A percentile compares a stretch with the other conserved stretches of the same genome.
Conservation (phyloP, 1,140 invertebrate genomes). For the Drosophila guanche region DNA sequence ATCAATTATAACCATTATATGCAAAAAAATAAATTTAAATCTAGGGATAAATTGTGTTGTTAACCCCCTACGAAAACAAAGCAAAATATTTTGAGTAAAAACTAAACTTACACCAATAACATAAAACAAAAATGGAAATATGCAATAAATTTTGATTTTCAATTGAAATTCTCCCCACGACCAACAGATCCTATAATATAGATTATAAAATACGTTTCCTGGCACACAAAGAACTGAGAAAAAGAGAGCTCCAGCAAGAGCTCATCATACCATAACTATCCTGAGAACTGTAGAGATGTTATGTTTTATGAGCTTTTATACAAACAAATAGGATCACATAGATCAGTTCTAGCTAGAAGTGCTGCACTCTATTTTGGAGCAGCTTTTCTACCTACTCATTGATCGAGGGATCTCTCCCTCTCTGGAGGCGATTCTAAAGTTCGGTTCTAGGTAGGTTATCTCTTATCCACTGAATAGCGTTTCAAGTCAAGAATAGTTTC, state of each 20-base stretch:
- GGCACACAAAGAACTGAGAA: conserved; percentile 38
- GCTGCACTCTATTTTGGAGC: neutral
- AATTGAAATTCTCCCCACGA: conserved; percentile 37
- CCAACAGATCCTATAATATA: conserved; percentile 28
- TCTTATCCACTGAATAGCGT: too few species aligned
- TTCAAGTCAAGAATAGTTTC: conserved; percentile 33
- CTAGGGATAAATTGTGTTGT: conserved; percentile 74
- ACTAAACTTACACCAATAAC: conserved; percentile 33
- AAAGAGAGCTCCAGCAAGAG: conserved; percentile 30
- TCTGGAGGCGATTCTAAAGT: too few species aligned
- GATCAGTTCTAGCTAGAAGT: conserved; percentile 10
- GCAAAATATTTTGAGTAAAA: conserved; percentile 43
- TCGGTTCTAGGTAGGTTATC: too few species aligned
- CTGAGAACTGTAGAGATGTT: too few species aligned
- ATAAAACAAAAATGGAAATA: conserved; percentile 40
- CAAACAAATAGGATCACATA: neutral
- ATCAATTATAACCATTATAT: conserved; percentile 51
- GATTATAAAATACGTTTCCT: neutral
- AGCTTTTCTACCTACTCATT: conserved; percentile 13
- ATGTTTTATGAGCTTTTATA: too few species aligned
- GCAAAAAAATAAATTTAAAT: conserved; percentile 46
- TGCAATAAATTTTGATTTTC: conserved; percentile 67
- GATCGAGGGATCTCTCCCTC: conserved; percentile 23
- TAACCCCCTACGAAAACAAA: conserved; percentile 52
- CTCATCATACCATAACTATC: too few species aligned